Base-by-base conservation (phyloP, 2,113 vertebrate genomes). In the Gasterosteus nipponicus region DNA sequence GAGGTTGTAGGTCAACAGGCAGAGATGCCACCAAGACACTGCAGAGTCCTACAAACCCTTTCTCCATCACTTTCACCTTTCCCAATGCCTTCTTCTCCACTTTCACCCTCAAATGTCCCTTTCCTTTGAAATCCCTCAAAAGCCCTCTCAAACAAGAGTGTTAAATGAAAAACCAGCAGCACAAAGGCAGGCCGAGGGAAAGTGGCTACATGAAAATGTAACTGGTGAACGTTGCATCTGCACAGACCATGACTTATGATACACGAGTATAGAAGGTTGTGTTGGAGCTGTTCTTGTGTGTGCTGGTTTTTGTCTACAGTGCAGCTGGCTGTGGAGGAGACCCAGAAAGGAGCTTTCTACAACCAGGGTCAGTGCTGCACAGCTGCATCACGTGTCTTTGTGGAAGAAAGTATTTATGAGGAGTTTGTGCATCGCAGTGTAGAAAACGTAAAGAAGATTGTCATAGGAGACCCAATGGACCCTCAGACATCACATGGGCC, bases 321-420 rank as follows among this genome's bases (percentile, higher is more conserved):
- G 95, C 95, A 96, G 84, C 89, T 96, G 93, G 97, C 97, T 0
- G 97, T 98, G 78, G 94, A 97, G 81, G 97, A 96, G 64, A 95
- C 95, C 73, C 97, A 98, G 76, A 97, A 96, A 87, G 97, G 97
- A 0, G 95, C 96, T 12, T 98, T 99, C 90, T 98, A 97, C 87
- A 99, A 98, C 84, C 96, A 98, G 91, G 97, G 97, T 71, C 97
- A 98, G 87, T 98, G 96, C 91, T 99, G 97, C 91, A 98, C 97
- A 0, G 97, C 97, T 0, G 97, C 96, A 19, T 96, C 97, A 0
- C 93, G 97, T 0, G 92, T 98, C 46, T 98, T 96, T 12, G 97
- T 99, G 88, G 95, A 99, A 75, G 97, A 98, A 77, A 90, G 90
- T 54, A 86, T 98, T 26, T 96, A 98, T 19, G 87, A 95, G 0